Evolutionary conservation across 35 echinoderm and acorn worm species (phyloP), one percentile per base, ranked within the genome.

Genomic region (Lytechinus pictus): DNA sequence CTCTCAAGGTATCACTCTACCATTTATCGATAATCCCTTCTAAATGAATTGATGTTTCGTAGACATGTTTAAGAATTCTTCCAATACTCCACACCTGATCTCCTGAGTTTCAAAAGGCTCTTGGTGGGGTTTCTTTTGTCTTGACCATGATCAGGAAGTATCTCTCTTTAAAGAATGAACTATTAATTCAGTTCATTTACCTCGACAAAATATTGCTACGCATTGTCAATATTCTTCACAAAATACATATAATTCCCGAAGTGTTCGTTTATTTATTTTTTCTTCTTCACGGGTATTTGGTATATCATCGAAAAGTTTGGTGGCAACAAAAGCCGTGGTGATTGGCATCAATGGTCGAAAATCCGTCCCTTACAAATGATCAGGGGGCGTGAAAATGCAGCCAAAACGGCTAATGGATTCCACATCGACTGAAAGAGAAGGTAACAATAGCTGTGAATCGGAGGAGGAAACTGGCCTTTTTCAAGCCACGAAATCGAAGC

Each of bases 321-420:
- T 12, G 88, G 52, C 88, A 90, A 90, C 88, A 90, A 90, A 44
- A 90, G 52, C 88, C 28, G 14, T 90, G 88, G 88, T 44, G 28
- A 54, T 90, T 90, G 88, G 28, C 88, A 54, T 90, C 29, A 90
- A 54, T 90, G 88, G 88, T 90, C 28, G 88, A 90, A 90, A 90
- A 90, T 90, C 88, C 52, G 29, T 90, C 88, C 29, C 88, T 52
- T 90, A 90, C 88, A 90, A 90, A 54, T 44, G 88, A 90, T 90
- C 88, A 90, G 88, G 88, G 52, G 88, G 88, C 88, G 88, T 90
- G 88, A 90, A 90, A 90, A 90, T 9, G 88, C 88, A 90, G 88
- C 88, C 28, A 90, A 90, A 90, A 12, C 52, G 88, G 88, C 88
- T 90, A 90, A 90, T 90, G 88, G 88, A 90, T 90, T 90, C 52